phyloP scores from a whole-genome alignment of 2,113 vertebrate genomes.

The Chaetura pelagica region DNA sequence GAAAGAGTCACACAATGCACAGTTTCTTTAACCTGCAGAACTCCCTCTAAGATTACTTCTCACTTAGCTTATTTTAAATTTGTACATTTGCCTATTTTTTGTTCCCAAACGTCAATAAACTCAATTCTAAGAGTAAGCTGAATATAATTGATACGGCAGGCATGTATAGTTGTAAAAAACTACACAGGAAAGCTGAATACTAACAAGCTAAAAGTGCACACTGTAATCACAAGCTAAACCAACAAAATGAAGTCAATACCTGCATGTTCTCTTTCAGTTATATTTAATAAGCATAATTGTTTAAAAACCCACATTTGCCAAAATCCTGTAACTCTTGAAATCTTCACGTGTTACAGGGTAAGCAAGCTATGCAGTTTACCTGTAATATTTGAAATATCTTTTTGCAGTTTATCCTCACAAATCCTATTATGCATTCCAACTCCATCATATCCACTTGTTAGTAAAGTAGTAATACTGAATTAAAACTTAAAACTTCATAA shows the following conservation, averaged over 20 bases:
- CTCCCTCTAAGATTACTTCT: background rate
- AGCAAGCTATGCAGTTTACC: background rate
- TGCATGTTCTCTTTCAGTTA: background rate
- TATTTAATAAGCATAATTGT: background rate
- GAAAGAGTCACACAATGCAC: background rate
- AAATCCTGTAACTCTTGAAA: background rate
- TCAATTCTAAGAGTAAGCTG: background rate
- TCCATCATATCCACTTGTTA: background rate
- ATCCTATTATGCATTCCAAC: background rate
- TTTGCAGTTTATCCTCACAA: background rate
- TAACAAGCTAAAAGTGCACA: background rate
- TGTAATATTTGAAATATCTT: background rate
- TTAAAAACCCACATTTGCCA: background rate
- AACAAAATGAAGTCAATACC: background rate
- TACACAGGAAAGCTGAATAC: background rate
- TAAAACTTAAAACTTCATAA: background rate
- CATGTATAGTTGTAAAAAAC: rapidly evolving
- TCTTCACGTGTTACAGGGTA: background rate
- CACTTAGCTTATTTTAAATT: background rate
- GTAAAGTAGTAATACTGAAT: background rate
- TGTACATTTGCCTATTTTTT: background rate
- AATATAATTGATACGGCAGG: background rate
- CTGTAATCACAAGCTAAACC: background rate
- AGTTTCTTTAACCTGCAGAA: background rate
- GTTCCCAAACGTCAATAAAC: background rate